Evolutionary conservation across 2,888 invertebrate genomes (phyloP).

Genomic region (Tetranychus truncatus): DNA sequence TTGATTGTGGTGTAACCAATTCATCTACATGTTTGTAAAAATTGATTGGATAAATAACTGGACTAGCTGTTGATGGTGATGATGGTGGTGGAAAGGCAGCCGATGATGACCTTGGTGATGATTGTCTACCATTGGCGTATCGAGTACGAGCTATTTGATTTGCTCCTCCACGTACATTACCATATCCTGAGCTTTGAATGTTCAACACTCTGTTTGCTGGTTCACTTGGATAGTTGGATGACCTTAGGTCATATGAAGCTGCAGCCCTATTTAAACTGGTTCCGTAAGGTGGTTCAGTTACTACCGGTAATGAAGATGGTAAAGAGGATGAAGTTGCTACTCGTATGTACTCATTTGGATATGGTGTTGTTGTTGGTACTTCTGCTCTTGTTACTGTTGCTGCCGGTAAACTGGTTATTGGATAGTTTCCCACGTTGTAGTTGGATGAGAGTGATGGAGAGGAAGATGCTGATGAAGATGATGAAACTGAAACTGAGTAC

Average conservation of each 20-base stretch:
- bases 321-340: neutral
- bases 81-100: neutral
- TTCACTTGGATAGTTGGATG: neutral
- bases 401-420: neutral
- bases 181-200: neutral
- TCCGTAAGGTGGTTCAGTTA: neutral
- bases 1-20: neutral
- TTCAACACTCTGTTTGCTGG: neutral
- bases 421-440: neutral
- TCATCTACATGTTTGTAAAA: neutral
- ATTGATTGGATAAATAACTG: neutral
- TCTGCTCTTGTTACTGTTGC: neutral
- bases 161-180: neutral
- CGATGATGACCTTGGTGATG: neutral
- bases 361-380: neutral
- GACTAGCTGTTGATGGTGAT: neutral
- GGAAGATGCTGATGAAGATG: neutral
- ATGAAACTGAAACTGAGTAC: neutral
- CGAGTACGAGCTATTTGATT: neutral
- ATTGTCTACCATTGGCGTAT: neutral
- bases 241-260: neutral
- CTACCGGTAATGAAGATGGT: neutral
- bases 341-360: neutral
- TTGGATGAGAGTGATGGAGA: neutral
- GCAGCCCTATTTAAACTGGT: neutral